These are phyloP conservation scores for Momotus momota DNA, from an alignment of 2,797 vertebrate genomes.

Conservation along the genomic window DNA sequence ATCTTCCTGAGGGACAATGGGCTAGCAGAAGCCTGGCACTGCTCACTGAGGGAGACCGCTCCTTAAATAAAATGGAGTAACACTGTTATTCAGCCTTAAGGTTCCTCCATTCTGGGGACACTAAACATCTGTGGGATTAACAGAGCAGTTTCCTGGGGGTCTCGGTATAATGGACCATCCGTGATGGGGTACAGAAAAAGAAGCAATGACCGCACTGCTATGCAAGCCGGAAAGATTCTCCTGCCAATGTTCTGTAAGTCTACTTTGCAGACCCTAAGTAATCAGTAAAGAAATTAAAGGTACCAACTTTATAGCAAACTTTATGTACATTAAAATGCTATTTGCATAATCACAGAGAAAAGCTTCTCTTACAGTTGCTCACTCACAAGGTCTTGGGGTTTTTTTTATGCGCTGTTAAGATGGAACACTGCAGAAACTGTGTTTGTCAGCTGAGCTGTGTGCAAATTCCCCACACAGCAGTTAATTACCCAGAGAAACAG, in stretches of 20 bases:
- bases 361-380: background rate
- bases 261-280: background rate
- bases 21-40: background rate
- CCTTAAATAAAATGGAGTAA: background rate
- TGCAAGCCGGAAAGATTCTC: background rate
- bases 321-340: background rate
- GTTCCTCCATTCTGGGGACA: background rate
- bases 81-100: background rate
- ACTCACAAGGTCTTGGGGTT: accelerated
- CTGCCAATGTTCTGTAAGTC: accelerated
- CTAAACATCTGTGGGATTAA: background rate
- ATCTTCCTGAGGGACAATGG: background rate
- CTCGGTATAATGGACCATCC: accelerated
- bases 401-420: background rate
- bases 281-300: background rate
- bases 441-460: background rate
- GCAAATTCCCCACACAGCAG: background rate
- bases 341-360: background rate
- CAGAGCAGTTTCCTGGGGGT: background rate
- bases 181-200: background rate
- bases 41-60: background rate
- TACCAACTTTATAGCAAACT: background rate
- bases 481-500: background rate
- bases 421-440: background rate
- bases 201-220: too few relatives aligned